Conservation (phyloP, 1,140 invertebrate species). For the Drosophila asahinai region DNA sequence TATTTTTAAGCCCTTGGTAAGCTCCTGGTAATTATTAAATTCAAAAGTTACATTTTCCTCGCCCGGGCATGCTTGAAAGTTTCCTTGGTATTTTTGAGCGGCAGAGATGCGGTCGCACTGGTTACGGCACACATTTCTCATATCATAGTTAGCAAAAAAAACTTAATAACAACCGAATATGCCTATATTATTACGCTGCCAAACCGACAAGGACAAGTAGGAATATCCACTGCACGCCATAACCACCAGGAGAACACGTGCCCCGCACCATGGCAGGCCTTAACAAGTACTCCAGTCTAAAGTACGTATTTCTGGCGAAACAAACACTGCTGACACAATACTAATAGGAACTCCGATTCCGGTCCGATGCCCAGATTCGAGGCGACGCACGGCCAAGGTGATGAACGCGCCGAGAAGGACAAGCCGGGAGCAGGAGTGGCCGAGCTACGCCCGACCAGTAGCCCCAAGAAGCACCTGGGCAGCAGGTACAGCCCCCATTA, state of each 20-base stretch:
- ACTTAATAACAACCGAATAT: constrained; percentile 31
- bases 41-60: too few relatives aligned
- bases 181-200: constrained; percentile 15
- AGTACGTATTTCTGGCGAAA: constrained; percentile 53
- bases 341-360: background rate
- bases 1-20: too few relatives aligned
- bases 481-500: constrained; percentile 40
- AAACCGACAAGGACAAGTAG: constrained; percentile 7
- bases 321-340: background rate
- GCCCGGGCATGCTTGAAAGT: background rate
- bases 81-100: constrained; percentile 1
- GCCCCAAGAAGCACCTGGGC: constrained; percentile 35
- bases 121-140: constrained; percentile 18
- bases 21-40: too few relatives aligned
- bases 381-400: constrained; percentile 46
- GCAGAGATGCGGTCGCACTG: constrained; percentile 12
- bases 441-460: constrained; percentile 18
- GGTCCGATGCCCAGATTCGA: constrained; percentile 50
- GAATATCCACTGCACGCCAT: background rate
- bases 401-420: constrained; percentile 35
- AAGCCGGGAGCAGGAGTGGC: background rate
- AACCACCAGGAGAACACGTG: constrained; percentile 4
- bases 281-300: constrained; percentile 76
- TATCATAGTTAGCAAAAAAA: constrained; percentile 10
- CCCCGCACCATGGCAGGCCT: constrained; percentile 70